Evolutionary conservation across 2,797 vertebrate species (phyloP), one percentile per base, ranked within the genome.

Genomic region (Gymnothorax reevesii): DNA sequence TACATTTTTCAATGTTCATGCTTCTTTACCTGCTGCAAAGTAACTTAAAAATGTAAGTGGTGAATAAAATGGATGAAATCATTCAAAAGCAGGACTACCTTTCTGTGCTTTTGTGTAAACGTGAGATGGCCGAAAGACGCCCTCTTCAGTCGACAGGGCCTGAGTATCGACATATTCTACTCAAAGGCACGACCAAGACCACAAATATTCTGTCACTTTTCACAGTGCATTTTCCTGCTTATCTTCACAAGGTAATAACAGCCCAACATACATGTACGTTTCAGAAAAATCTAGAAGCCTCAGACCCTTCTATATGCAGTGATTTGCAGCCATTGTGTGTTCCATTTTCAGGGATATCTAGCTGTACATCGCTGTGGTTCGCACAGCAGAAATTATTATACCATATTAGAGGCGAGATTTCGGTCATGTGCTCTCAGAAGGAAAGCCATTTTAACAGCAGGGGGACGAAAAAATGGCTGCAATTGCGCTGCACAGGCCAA

Each of bases 1-100:
- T 87, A 87, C 79, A 86, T 90, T 57, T 83, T 77, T 88, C 90
- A 85, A 84, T 86, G 55, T 60, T 85, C 54, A 77, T 25, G 85
- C 55, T 83, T 57, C 15, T 85, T 87, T 52, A 66, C 75, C 66
- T 33, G 55, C 82, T 54, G 15, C 22, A 52, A 79, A 52, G 49
- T 75, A 10, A 73, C 64, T 4, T 12, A 49, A 75, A 27, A 13
- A 49, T 75, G 27, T 75, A 12, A 2, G 27, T 75, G 20, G 9
- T 42, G 10, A 12, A 75, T 13, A 42, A 42, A 75, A n/a, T 59
- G 62, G 7, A 33, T 27, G 3, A 20, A 79, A 49, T 12, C 42
- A 15, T 15, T 79, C 71, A 33, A 42, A 49, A 15, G 13, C 73
- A 49, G 73, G 42, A 17, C 73, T 54, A 6, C 3, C 69, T 73